Base-by-base conservation (phyloP, 2,113 vertebrate genomes). In the Gopherus flavomarginatus region DNA sequence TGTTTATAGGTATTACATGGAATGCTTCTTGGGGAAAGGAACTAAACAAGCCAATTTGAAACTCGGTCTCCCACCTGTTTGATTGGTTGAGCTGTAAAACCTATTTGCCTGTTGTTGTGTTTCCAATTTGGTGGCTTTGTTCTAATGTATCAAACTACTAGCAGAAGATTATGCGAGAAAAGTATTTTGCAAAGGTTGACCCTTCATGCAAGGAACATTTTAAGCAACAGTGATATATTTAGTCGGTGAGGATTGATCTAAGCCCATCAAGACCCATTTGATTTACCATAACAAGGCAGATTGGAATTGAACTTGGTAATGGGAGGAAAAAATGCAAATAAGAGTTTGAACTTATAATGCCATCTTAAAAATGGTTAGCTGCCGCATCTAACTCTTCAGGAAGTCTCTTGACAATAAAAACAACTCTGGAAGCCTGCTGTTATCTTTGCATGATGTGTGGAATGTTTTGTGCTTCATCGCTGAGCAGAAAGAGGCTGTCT, bases 381-480 rank as follows among this genome's bases (percentile, higher is more conserved):
- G 78, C 38, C 85, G 29, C 42, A 89, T 95, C 87, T 29, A 57
- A 80, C 92, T 81, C 44, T 21, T 89, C 85, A 92, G 85, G 87
- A 92, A 94, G 87, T 94, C 44, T 44, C 31, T 80, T 96, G 83
- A n/a, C 26, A 50, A 14, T 72, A 29, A 79, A 89, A 38, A 14
- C 83, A 94, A 56, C 35, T 84, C 77, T 86, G 44, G 57, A 82
- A 81, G 81, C 69, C 91, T 3, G 35, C 17, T 10, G 17, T n/a
- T 19, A 1, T 2, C 77, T 85, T 88, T 81, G 72, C 75, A 56
- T 6, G 4, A 69, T 94, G 92, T 90, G 79, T 85, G 31, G 35
- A 49, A 42, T 80, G 87, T 92, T 88, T 90, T 92, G 8, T 80
- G 38, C 95, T 88, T 96, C 89, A 87, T 93, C 84, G 54, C 86